A percentile compares a stretch with the other conserved stretches of the same genome.
Evolutionary conservation across 2,797 vertebrate genomes (phyloP).

Genomic region (Squalus acanthias): DNA sequence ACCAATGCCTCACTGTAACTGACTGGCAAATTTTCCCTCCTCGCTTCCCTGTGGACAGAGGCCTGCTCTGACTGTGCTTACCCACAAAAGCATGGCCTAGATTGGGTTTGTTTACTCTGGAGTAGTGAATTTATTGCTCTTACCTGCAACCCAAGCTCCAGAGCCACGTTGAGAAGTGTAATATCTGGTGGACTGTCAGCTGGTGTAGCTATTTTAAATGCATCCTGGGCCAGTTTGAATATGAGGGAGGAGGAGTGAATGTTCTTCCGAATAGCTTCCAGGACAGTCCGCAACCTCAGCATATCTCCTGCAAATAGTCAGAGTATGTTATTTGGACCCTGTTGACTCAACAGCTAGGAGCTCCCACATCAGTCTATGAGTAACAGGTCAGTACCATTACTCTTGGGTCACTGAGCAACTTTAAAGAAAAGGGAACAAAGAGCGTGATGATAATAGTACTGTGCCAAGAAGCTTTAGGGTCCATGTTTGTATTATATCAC

Average conservation of each 20-base stretch:
- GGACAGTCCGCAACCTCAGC: slow-evolving; percentile 83
- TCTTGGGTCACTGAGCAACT: not conserved
- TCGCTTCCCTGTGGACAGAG: not conserved
- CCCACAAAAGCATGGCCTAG: not conserved
- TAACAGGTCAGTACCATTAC: not conserved
- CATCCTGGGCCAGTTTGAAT: slow-evolving; percentile 96
- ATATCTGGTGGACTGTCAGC: slow-evolving; percentile 86
- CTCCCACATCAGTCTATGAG: not conserved
- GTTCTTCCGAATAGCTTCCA: slow-evolving; percentile 95
- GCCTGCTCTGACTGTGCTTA: not conserved
- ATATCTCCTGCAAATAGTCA: slow-evolving; percentile 72
- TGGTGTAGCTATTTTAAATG: slow-evolving; percentile 93
- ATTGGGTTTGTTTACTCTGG: not conserved
- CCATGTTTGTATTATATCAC: not conserved
- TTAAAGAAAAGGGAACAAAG: not conserved
- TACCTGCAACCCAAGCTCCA: slow-evolving; percentile 94
- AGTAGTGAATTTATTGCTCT: slow-evolving; percentile 32
- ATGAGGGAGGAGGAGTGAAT: slow-evolving; percentile 96
- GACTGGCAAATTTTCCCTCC: not conserved
- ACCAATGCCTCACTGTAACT: not conserved
- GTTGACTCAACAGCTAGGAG: not conserved
- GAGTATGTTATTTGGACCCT: not conserved
- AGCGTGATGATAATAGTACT: not conserved
- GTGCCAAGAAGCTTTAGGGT: not conserved
- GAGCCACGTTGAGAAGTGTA: slow-evolving; percentile 86